phyloP scores from a whole-genome alignment of 2,113 vertebrate genomes.

The Macrotis lagotis region DNA sequence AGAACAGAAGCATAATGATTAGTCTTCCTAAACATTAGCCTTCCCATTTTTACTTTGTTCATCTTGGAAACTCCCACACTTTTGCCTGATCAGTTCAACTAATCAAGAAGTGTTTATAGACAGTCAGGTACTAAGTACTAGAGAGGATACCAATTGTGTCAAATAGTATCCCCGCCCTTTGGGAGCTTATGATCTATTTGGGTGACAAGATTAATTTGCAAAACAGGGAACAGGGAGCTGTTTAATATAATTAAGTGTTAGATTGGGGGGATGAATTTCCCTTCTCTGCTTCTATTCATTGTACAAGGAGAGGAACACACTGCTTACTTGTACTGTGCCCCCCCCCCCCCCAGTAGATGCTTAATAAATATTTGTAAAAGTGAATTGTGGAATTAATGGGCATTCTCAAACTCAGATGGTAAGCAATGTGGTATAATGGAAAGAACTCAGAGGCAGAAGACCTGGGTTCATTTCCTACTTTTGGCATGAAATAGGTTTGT shows the following conservation, averaged over 20 bases:
- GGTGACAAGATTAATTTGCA: background rate
- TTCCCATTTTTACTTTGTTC: background rate
- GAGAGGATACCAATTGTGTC: background rate
- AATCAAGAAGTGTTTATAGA: background rate
- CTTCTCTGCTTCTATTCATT: background rate
- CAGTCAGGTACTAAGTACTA: no score
- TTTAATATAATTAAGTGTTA: background rate
- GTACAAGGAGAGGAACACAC: background rate
- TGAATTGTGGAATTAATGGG: background rate
- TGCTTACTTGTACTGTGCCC: background rate
- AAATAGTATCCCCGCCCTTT: background rate
- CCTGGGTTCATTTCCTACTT: background rate
- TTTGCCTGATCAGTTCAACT: background rate
- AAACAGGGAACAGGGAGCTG: background rate
- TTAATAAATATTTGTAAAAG: background rate
- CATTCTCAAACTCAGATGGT: background rate
- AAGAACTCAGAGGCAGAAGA: background rate
- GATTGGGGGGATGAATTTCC: background rate
- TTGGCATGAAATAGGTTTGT: background rate
- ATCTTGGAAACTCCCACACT: background rate
- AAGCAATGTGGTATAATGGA: background rate
- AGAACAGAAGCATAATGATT: background rate
- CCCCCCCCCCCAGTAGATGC: background rate
- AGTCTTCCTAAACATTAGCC: background rate
- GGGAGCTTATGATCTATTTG: background rate